A percentile compares a stretch with the other conserved stretches of the same genome.
These are phyloP conservation scores for Arion vulgaris DNA, from an alignment of 1,140 invertebrate genomes.

Conservation along the genomic window DNA sequence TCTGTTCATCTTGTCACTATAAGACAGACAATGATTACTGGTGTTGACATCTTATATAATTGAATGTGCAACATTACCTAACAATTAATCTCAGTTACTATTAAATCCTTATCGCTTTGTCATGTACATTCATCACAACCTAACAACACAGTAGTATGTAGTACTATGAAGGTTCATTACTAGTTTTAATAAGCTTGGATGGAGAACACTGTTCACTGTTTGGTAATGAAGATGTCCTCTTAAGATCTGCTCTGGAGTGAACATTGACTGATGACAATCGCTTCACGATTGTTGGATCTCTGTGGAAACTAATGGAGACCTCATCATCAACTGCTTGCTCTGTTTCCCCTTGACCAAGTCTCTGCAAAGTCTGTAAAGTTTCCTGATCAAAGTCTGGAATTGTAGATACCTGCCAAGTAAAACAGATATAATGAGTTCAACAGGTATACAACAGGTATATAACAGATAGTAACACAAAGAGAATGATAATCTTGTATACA, in stretches of 20 bases:
- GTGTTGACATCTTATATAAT: no score
- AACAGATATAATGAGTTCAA: no score
- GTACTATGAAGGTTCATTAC: not conserved
- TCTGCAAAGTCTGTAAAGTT: constrained; percentile 24
- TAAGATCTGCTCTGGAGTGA: not conserved
- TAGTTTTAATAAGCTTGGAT: not conserved
- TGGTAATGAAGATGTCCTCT: not conserved
- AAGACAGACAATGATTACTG: no score
- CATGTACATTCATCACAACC: no score
- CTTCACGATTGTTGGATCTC: constrained; percentile 30
- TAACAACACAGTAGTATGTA: no score
- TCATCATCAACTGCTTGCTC: constrained; percentile 50
- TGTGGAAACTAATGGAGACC: constrained; percentile 52
- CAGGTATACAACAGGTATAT: not conserved
- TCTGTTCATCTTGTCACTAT: no score
- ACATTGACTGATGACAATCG: not conserved
- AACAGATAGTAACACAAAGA: not conserved
- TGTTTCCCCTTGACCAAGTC: constrained; percentile 16
- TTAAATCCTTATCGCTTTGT: no score
- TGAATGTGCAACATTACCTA: no score
- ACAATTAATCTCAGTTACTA: no score
- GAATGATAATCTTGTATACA: no score
- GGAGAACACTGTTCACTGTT: not conserved
- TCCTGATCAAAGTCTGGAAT: constrained; percentile 17
- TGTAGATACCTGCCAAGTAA: constrained; percentile 14